phyloP scores from a whole-genome alignment of 2,888 invertebrate genomes.

The Orthosia gothica region DNA sequence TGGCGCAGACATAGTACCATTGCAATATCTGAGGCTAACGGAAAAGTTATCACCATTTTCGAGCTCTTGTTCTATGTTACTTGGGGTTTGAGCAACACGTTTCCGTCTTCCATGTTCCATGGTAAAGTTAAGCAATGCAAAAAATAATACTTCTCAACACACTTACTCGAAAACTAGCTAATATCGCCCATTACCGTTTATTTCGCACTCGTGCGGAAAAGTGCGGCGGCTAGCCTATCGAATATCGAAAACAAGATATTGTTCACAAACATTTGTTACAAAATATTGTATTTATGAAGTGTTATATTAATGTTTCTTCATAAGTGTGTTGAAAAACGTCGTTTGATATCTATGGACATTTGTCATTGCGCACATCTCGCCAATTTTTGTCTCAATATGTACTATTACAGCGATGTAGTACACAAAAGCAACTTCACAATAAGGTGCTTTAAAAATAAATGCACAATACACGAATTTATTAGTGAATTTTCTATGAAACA shows the following conservation, averaged over 20 bases:
- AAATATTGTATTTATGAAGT: too few relatives aligned
- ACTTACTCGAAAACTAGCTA: too few relatives aligned
- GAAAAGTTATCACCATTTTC: background rate
- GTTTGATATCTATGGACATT: too few relatives aligned
- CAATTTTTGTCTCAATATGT: too few relatives aligned
- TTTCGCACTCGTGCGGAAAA: too few relatives aligned
- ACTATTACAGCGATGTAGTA: slow-evolving; percentile 39
- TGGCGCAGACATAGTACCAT: background rate
- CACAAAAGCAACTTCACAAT: slow-evolving; percentile 61
- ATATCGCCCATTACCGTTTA: too few relatives aligned
- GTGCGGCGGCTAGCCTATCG: too few relatives aligned
- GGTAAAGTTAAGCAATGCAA: background rate
- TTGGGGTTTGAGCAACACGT: background rate
- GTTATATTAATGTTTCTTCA: too few relatives aligned
- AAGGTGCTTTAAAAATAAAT: slow-evolving; percentile 76
- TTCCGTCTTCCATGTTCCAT: background rate
- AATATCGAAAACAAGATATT: too few relatives aligned
- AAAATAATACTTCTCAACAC: slow-evolving; percentile 1
- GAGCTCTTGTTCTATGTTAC: background rate
- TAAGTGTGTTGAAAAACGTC: too few relatives aligned
- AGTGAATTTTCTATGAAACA: slow-evolving; percentile 81
- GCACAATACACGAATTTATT: slow-evolving; percentile 88
- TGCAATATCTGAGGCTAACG: background rate
- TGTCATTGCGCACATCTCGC: too few relatives aligned
- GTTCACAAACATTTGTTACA: too few relatives aligned